These are phyloP conservation scores for Stomorhina lunata DNA, from an alignment of 2,888 invertebrate genomes.

Conservation along the genomic window DNA sequence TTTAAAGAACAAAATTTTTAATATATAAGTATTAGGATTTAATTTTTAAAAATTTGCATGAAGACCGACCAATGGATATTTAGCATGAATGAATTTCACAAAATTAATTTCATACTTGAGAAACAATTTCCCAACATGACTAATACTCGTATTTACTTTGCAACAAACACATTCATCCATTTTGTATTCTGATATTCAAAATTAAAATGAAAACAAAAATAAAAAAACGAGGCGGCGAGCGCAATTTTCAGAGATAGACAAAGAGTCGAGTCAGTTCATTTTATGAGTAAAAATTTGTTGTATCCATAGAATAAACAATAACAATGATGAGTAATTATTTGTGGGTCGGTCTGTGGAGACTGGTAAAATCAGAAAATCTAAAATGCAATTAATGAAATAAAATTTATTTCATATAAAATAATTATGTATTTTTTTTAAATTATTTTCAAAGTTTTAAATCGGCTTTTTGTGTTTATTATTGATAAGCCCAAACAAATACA, in stretches of 20 bases:
- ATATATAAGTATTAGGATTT: too few relatives aligned
- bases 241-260: background rate
- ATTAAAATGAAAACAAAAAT: too few relatives aligned
- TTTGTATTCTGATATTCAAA: too few relatives aligned
- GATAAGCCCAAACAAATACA: too few relatives aligned
- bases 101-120: too few relatives aligned
- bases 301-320: background rate
- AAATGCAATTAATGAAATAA: background rate
- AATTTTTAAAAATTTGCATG: too few relatives aligned
- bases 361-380: background rate
- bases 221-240: background rate
- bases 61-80: background rate
- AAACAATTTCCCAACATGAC: background rate
- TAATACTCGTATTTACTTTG: background rate
- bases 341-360: background rate
- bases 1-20: too few relatives aligned
- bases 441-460: background rate
- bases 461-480: background rate
- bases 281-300: too few relatives aligned
- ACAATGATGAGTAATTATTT: constrained; percentile 10
- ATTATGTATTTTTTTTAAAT: too few relatives aligned
- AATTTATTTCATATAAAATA: background rate
- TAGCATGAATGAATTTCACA: background rate
- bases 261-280: too few relatives aligned
- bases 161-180: too few relatives aligned